Conservation (phyloP, 2,113 vertebrate genomes). For the Silurus glanis region DNA sequence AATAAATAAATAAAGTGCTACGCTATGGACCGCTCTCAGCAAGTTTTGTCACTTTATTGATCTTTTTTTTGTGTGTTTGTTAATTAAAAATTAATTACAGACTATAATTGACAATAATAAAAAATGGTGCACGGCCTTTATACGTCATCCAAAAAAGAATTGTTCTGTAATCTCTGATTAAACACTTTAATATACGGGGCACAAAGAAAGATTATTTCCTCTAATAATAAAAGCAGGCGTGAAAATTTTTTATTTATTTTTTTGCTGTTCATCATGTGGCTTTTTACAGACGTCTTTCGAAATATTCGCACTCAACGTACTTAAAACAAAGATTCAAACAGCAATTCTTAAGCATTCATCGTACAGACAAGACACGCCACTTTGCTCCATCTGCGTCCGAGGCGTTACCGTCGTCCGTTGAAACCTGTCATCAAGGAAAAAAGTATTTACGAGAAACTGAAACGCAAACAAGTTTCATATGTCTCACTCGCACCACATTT, state of each 20-base stretch:
- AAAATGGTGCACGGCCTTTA: constrained; percentile 33
- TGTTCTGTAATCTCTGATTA: constrained; percentile 17
- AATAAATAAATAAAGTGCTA: constrained; percentile 24
- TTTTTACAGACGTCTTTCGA: neutral
- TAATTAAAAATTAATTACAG: constrained; percentile 37
- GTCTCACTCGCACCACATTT: constrained; percentile 23
- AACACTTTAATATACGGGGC: constrained; percentile 19
- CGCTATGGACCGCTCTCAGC: constrained; percentile 35
- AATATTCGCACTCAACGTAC: neutral
- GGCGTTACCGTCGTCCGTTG: neutral
- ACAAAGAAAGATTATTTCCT: constrained; percentile 30
- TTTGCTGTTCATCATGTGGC: constrained; percentile 20
- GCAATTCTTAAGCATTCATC: neutral
- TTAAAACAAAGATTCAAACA: neutral
- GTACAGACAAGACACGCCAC: neutral
- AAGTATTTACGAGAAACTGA: constrained; percentile 31
- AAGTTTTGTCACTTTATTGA: constrained; percentile 33
- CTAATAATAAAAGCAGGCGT: constrained; percentile 41
- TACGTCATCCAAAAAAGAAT: constrained; percentile 47
- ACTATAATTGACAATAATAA: constrained; percentile 6
- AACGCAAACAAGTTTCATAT: constrained; percentile 33
- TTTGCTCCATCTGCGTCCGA: constrained; percentile 4
- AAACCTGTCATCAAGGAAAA: constrained; percentile 24
- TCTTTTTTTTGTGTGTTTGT: constrained; percentile 10
- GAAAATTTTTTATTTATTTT: neutral